Evolutionary conservation across 2,888 invertebrate species (phyloP), one percentile per base, ranked within the genome.

Genomic region (Tethea ocularis): DNA sequence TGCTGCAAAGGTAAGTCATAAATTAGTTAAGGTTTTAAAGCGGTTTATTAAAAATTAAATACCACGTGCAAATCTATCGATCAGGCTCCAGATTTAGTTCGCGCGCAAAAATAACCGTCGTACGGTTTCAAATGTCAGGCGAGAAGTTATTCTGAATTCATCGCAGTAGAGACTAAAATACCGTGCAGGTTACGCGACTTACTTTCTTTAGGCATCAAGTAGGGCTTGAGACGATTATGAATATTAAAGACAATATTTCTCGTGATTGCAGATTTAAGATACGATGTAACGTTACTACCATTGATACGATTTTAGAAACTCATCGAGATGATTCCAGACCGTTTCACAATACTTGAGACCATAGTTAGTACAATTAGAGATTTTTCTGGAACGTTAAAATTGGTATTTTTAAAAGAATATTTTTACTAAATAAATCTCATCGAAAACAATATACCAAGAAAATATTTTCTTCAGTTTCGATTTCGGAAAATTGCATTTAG

Each of bases 1-100:
- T 60, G 60, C 5, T 38, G 52, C 51, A 23, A 78, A 88, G 89
- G 89, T 89, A 85, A 90, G 89, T 83, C 67, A 51, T 63, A 57
- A 66, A 58, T 68, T 57, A 62, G 55, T 3, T 38, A 38, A 60
- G 63, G 60, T 62, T 20, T n/a, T 10, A 46, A 46, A 20, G 3
- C 46, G 10, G 3, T 20, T 20, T 5, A 46, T 10, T 20, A 2
- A 46, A 20, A 7, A 46, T 46, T 15, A 0, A 1, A 46, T 2
- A 46, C 17, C 46, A 46, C 46, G 46, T 46, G 46, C 20, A 46
- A 20, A 20, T 17, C 15, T 17, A 46, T 46, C 46, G 56, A 58
- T 58, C 55, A 60, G 58, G 46, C 46, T 20, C 20, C 46, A 20
- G 46, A 46, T 17, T 20, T 20, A 55, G 20, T 22, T 33, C 53